Evolutionary conservation across 2,797 vertebrate species (phyloP), one percentile per base, ranked within the genome.

Genomic region (Kryptolebias ocellatus): DNA sequence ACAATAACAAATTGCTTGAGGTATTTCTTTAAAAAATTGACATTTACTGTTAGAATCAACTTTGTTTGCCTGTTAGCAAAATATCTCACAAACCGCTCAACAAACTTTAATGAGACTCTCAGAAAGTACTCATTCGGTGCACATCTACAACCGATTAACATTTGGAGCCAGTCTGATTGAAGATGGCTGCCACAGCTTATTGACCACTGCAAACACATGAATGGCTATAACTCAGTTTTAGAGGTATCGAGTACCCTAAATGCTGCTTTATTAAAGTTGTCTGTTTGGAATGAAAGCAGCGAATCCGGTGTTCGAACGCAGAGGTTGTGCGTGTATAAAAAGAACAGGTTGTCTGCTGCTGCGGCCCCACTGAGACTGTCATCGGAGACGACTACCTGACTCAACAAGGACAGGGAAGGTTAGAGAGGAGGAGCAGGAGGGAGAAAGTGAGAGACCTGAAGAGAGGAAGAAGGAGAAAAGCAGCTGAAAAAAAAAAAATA

Each of bases 351-450:
- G 76, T 73, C 76, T 69, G 68, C 80, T 58, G 70, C 67, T 49
- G 69, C 60, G 39, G 46, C 18, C 37, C 67, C 64, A 55, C 63
- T 81, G 81, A 87, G 76, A 84, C 63, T 85, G 90, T 88, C 86
- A 93, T 79, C 50, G 57, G 82, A 84, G 86, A 90, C 59, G 72
- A 86, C 74, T 84, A 81, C 85, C 91, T 92, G 91, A 93, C 89
- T 90, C 78, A 20, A 83, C 92, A 93, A 92, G 85, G 90, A 74
- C 86, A 80, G 73, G 0, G 69, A 77, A 79, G 79, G 53, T 71
- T 64, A 79, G 64, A 59, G 65, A 34, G 52, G 49, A 64, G 8
- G 12, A 14, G 42, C 53, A 64, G 8, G 12, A 14, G 44, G 53
- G 60, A 63, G 58, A 67, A 72, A 64, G 72, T 61, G 68, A 76